phyloP scores from a whole-genome alignment of 2,888 invertebrate genomes.

The Papilio gigon region DNA sequence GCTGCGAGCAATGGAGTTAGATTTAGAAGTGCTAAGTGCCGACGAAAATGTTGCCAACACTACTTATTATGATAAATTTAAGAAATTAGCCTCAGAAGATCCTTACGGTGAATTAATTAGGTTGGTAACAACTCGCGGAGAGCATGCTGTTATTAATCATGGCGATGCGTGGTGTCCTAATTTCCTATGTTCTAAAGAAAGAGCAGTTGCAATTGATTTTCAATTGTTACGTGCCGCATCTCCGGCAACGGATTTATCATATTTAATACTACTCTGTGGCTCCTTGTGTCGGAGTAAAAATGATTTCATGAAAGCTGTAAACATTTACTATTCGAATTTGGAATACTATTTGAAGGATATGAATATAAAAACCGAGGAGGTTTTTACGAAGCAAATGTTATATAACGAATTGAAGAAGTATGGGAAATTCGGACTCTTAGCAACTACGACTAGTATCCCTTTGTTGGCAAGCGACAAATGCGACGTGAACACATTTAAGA shows the following conservation, averaged over 20 bases:
- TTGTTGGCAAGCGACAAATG: conserved; percentile 55
- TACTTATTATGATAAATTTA: conserved; percentile 58
- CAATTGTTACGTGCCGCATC: conserved; percentile 60
- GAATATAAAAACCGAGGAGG: conserved; percentile 51
- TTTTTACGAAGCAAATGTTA: conserved; percentile 53
- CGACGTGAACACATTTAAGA: conserved; percentile 51
- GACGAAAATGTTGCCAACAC: conserved; percentile 53
- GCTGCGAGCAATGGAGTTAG: conserved; percentile 54
- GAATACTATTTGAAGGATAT: conserved; percentile 58
- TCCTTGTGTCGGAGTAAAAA: conserved; percentile 53
- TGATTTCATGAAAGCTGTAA: conserved; percentile 55
- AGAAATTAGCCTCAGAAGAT: conserved; percentile 51
- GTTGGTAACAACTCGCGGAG: conserved; percentile 47
- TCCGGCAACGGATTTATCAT: conserved; percentile 56
- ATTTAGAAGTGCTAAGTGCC: conserved; percentile 52
- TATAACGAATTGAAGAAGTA: conserved; percentile 56
- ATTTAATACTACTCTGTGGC: conserved; percentile 48
- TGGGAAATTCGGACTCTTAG: conserved; percentile 58
- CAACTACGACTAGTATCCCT: conserved; percentile 55
- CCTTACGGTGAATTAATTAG: conserved; percentile 54
- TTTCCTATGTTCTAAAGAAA: conserved; percentile 55
- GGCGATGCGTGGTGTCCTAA: conserved; percentile 65
- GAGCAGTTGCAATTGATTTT: conserved; percentile 59
- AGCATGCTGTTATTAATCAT: conserved; percentile 57
- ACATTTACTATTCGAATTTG: conserved; percentile 54